Evolutionary conservation across 23 tunicate species (phyloP).

Genomic region (Styela clava): DNA sequence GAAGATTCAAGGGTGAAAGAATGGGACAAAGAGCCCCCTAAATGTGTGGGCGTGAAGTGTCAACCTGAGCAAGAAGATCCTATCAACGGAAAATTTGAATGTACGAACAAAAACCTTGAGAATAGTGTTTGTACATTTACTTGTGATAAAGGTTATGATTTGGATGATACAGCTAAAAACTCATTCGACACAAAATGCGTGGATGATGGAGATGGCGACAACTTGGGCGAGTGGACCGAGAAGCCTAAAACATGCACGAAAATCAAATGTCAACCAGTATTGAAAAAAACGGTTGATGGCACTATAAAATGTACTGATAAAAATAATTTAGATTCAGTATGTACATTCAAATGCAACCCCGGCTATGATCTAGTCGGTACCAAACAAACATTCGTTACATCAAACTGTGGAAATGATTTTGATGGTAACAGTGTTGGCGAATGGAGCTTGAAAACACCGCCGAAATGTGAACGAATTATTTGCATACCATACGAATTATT

Average conservation of each 20-base stretch:
- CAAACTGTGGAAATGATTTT: not conserved
- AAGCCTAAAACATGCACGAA: not conserved
- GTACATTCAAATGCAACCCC: slow-evolving; percentile 6
- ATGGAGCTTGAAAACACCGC: not conserved
- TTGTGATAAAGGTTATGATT: slow-evolving; percentile 13
- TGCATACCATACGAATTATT: not conserved
- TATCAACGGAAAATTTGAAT: not conserved
- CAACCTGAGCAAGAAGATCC: slow-evolving; percentile 1
- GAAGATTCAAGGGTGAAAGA: not conserved
- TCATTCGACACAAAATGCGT: not conserved
- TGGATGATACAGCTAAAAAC: not conserved
- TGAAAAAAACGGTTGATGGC: not conserved
- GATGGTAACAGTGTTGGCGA: not conserved
- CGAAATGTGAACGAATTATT: not conserved
- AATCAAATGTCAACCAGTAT: not conserved
- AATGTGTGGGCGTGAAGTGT: not conserved
- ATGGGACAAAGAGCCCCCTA: not conserved
- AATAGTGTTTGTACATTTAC: slow-evolving; percentile 10
- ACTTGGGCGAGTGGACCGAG: not conserved
- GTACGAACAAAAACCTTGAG: not conserved
- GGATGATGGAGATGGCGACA: not conserved
- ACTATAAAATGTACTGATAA: not conserved
- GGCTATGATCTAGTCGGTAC: not conserved
- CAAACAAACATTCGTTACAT: not conserved
- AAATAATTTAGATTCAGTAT: not conserved